Conservation (phyloP, 2,888 invertebrate species). For the Seira sanloemensis region DNA sequence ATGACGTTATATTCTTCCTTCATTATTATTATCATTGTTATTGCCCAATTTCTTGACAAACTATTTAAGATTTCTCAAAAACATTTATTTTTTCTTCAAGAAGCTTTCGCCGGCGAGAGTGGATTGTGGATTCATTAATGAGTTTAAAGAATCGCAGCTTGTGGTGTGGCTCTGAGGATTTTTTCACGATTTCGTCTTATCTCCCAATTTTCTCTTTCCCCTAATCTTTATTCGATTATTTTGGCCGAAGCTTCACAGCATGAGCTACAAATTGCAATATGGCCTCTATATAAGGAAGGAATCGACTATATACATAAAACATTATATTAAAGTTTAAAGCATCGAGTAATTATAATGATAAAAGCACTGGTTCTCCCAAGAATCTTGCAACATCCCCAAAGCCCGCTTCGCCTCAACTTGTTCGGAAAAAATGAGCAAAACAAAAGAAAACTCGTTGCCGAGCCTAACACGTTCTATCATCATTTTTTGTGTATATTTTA, state of each 20-base stretch:
- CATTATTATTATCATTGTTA: too few relatives aligned
- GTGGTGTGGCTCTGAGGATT: background rate
- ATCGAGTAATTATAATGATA: slow-evolving; percentile 48
- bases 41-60: too few relatives aligned
- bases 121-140: too few relatives aligned
- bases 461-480: slow-evolving; percentile 34
- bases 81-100: too few relatives aligned
- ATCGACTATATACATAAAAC: too few relatives aligned
- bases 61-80: too few relatives aligned
- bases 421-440: slow-evolving; percentile 24
- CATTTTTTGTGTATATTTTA: too few relatives aligned
- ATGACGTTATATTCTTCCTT: too few relatives aligned
- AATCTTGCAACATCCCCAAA: background rate
- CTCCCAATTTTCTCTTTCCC: background rate
- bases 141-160: slow-evolving; percentile 23
- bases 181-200: background rate
- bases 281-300: too few relatives aligned
- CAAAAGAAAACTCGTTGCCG: slow-evolving; percentile 53
- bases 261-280: slow-evolving; percentile 47
- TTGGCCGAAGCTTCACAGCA: slow-evolving; percentile 36
- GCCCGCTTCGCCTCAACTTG: background rate
- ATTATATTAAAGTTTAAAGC: too few relatives aligned
- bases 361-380: slow-evolving; percentile 37
- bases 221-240: too few relatives aligned
- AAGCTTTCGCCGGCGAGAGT: too few relatives aligned